Evolutionary conservation across 2,113 vertebrate species (phyloP).

Genomic region (Neogale vison): DNA sequence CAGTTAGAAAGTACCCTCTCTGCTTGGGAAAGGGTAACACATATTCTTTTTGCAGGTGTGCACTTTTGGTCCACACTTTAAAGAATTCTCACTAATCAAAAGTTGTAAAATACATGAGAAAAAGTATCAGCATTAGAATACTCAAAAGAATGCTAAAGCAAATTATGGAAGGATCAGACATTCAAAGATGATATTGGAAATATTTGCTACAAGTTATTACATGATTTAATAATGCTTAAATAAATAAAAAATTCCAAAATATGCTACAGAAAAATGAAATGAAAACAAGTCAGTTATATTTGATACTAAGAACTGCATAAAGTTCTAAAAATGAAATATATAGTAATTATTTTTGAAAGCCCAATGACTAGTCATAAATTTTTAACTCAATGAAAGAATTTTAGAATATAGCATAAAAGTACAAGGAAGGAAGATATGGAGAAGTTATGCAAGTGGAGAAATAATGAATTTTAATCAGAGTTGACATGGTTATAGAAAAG

Average conservation of each 20-base stretch:
- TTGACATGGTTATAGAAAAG: neutral
- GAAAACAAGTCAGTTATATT: neutral
- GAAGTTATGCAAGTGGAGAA: neutral
- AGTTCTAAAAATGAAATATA: neutral
- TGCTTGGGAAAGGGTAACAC: neutral
- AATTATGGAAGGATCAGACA: neutral
- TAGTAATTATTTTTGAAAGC: neutral
- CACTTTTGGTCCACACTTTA: neutral
- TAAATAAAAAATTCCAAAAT: neutral
- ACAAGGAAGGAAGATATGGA: neutral
- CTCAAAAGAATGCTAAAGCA: neutral
- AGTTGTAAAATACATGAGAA: neutral
- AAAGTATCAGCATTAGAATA: neutral
- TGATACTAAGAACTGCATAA: neutral
- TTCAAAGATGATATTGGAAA: neutral
- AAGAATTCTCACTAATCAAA: neutral
- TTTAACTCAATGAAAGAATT: neutral
- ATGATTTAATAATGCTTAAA: neutral
- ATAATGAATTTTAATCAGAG: neutral
- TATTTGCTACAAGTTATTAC: neutral
- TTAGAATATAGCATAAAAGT: neutral
- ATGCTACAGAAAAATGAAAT: neutral
- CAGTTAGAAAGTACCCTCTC: neutral
- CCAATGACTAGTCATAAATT: neutral
- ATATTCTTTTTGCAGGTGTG: neutral